These are phyloP conservation scores for Sipha flava DNA, from an alignment of 1,140 invertebrate genomes.

Conservation along the genomic window DNA sequence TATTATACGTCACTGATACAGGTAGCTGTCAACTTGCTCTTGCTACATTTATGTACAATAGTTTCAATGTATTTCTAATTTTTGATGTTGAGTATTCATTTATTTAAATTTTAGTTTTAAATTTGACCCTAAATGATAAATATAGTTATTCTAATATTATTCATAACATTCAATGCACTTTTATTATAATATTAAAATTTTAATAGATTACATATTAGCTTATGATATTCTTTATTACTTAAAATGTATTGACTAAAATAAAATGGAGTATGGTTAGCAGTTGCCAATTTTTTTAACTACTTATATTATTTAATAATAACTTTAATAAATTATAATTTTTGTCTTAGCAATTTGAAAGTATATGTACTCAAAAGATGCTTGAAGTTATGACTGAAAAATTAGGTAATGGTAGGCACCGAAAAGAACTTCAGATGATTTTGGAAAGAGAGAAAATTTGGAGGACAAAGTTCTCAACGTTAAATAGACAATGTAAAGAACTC, in stretches of 20 bases:
- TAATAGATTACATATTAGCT: too few relatives aligned
- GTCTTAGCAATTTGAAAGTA: constrained; percentile 9
- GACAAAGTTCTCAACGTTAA: neutral
- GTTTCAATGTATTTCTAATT: too few relatives aligned
- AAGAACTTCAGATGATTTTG: neutral
- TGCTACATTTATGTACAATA: too few relatives aligned
- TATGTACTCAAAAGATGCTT: neutral
- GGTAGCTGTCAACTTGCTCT: too few relatives aligned
- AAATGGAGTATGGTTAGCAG: neutral
- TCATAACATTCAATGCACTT: too few relatives aligned
- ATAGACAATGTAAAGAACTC: neutral
- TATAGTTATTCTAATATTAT: too few relatives aligned
- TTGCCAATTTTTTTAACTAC: neutral
- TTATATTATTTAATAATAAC: neutral
- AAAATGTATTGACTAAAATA: neutral
- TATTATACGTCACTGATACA: too few relatives aligned
- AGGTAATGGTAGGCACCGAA: neutral
- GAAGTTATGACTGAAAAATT: neutral
- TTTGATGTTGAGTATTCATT: too few relatives aligned
- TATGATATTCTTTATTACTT: neutral
- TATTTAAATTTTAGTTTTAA: too few relatives aligned
- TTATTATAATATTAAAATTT: too few relatives aligned
- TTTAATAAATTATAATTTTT: neutral
- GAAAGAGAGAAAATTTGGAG: neutral
- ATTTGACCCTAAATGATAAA: too few relatives aligned